Evolutionary conservation across 1,140 invertebrate species (phyloP).

Genomic region (Polyergus mexicanus): DNA sequence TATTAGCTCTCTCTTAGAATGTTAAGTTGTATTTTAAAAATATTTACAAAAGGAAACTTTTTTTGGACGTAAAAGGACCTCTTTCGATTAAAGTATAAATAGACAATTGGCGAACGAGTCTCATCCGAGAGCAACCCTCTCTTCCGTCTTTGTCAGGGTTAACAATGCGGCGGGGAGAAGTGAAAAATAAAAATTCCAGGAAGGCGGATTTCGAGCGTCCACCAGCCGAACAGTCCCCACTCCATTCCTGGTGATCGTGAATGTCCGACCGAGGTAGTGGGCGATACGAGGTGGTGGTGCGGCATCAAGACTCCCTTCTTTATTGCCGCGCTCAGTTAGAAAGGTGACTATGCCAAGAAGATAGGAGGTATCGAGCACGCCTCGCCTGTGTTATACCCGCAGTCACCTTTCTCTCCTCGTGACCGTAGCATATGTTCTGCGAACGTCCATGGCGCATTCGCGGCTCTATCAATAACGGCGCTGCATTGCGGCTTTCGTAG

Average conservation of each 20-base stretch:
- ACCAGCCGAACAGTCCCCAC: slow-evolving; percentile 31
- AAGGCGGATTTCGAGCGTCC: slow-evolving; percentile 59
- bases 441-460: slow-evolving; percentile 79
- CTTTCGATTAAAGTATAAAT: too few relatives aligned
- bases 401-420: slow-evolving; percentile 85
- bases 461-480: slow-evolving; percentile 72
- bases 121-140: slow-evolving; percentile 3
- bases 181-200: slow-evolving; percentile 52
- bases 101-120: too few relatives aligned
- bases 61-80: too few relatives aligned
- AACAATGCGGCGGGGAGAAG: slow-evolving; percentile 32
- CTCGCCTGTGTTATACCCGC: slow-evolving; percentile 73
- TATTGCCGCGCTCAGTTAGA: slow-evolving; percentile 81
- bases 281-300: slow-evolving; percentile 61
- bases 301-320: slow-evolving; percentile 79
- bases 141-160: slow-evolving; percentile 53
- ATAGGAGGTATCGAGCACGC: slow-evolving; percentile 82
- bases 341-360: slow-evolving; percentile 84
- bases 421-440: slow-evolving; percentile 84
- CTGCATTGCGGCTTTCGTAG: slow-evolving; percentile 62
- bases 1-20: too few relatives aligned
- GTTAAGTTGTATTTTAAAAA: too few relatives aligned
- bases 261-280: slow-evolving; percentile 65
- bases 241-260: slow-evolving; percentile 39
- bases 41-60: too few relatives aligned